A percentile compares a stretch with the other conserved stretches of the same genome.
Conservation (phyloP, 2,113 vertebrate species). For the Leiothrix lutea region DNA sequence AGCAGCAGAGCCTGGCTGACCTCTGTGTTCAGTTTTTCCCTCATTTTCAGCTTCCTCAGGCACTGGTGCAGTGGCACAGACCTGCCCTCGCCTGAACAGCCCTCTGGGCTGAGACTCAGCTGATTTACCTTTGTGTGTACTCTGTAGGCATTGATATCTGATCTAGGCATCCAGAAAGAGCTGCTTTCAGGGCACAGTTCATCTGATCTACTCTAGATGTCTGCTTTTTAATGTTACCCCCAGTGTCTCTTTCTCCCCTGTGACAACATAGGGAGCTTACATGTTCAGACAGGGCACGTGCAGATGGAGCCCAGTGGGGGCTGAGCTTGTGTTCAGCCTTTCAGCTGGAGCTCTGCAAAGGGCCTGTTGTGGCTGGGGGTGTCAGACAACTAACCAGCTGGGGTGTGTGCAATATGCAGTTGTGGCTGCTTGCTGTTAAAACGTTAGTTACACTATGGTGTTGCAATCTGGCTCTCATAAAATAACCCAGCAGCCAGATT, state of each 20-base stretch:
- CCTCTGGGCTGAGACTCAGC: background rate
- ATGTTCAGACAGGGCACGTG: background rate
- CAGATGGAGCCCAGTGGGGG: background rate
- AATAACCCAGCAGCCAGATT: background rate
- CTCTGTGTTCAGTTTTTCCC: fast-evolving
- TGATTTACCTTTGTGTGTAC: background rate
- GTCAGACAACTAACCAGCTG: background rate
- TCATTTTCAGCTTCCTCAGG: background rate
- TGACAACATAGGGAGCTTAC: background rate
- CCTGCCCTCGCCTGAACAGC: background rate
- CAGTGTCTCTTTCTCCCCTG: background rate
- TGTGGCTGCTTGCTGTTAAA: background rate
- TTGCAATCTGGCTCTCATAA: background rate
- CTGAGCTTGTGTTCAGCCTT: fast-evolving
- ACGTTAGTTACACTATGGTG: background rate
- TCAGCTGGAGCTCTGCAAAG: background rate
- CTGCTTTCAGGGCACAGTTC: background rate
- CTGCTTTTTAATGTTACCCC: background rate
- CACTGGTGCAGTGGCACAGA: background rate
- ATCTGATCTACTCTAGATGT: background rate
- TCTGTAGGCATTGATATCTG: background rate
- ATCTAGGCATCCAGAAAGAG: background rate
- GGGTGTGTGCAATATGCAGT: background rate
- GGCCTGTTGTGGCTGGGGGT: background rate
- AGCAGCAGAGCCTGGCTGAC: background rate